Evolutionary conservation across 2,888 invertebrate genomes (phyloP).

Genomic region (Drosophila flavopinicola): DNA sequence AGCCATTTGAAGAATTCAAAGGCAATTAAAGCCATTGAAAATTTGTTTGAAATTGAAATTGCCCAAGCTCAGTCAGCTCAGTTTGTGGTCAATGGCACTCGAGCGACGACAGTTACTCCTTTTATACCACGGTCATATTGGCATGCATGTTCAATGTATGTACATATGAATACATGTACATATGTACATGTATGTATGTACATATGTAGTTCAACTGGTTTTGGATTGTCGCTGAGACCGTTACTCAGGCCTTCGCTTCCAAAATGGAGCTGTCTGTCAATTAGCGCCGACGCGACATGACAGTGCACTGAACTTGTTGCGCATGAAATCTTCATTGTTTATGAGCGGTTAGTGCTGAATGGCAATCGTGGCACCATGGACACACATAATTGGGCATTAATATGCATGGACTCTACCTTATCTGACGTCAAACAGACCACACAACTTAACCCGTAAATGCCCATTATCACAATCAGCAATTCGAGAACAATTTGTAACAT

Average conservation of each 20-base stretch:
- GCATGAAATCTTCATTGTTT: constrained; percentile 53
- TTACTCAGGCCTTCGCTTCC: constrained; percentile 47
- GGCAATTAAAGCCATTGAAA: constrained; percentile 65
- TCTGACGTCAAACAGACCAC: constrained; percentile 9
- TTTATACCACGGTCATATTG: constrained; percentile 18
- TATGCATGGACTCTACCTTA: constrained; percentile 15
- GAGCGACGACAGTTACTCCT: constrained; percentile 55
- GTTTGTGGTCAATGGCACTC: constrained; percentile 53
- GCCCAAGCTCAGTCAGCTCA: constrained; percentile 22
- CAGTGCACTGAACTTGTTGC: constrained; percentile 73
- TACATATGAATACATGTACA: constrained; percentile 21
- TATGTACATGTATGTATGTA: constrained; percentile 11
- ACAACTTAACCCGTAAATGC: constrained; percentile 34
- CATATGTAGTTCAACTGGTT: constrained; percentile 55
- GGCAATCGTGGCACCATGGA: constrained; percentile 29
- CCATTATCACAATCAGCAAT: not conserved
- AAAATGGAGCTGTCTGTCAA: constrained; percentile 69
- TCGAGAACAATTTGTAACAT: too few species aligned
- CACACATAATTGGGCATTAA: constrained; percentile 51
- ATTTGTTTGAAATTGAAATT: constrained; percentile 73
- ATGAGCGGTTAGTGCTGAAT: constrained; percentile 44
- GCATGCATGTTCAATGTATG: constrained; percentile 12
- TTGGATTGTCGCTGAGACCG: constrained; percentile 28
- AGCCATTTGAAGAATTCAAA: constrained; percentile 58
- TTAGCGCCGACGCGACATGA: constrained; percentile 52